Conservation (phyloP, 2,888 invertebrate genomes). For the Ctenicera cuprea region DNA sequence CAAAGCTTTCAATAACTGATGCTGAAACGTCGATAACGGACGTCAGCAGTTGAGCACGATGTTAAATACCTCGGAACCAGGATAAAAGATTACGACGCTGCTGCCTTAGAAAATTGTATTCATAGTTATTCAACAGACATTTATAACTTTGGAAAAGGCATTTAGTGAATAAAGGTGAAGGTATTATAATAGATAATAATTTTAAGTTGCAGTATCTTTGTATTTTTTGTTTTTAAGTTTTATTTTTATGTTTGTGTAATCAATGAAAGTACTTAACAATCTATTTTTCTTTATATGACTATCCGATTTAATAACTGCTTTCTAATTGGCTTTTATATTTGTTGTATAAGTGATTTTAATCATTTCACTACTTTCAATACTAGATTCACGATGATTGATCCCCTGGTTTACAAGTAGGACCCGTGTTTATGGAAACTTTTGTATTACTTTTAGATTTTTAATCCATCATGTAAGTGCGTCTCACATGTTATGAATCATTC, state of each 20-base stretch:
- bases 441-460: no score
- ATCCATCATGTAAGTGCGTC: no score
- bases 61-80: not conserved
- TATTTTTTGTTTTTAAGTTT: not conserved
- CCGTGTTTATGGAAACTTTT: no score
- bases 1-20: slow-evolving; percentile 37
- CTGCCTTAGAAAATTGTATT: not conserved
- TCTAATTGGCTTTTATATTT: no score
- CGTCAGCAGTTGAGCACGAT: slow-evolving; percentile 5
- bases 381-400: no score
- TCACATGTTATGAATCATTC: no score
- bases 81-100: not conserved
- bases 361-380: no score
- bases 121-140: not conserved
- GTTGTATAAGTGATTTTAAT: no score
- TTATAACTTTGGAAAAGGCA: not conserved
- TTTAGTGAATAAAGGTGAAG: not conserved
- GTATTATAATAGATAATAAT: not conserved
- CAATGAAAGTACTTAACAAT: no score
- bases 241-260: not conserved
- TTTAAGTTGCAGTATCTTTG: not conserved
- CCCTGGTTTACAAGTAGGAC: no score
- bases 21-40: slow-evolving; percentile 36
- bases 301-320: no score
- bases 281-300: no score